These are phyloP conservation scores for Elephas maximus DNA, from an alignment of 2,113 vertebrate species.

Conservation along the genomic window DNA sequence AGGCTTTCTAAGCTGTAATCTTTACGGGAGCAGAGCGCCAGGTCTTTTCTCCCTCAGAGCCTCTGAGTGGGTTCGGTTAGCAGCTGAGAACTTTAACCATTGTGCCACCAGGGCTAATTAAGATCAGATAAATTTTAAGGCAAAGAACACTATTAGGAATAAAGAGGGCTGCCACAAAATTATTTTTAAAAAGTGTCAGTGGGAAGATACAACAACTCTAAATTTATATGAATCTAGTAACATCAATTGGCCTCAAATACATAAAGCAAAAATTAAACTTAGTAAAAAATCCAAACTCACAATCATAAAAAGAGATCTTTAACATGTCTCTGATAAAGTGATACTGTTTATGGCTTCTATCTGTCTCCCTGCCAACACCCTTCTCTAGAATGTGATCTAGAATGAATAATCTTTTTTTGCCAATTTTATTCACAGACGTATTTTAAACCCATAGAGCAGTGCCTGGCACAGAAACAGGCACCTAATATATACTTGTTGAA, in stretches of 20 bases:
- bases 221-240: conserved; percentile 2
- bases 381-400: neutral
- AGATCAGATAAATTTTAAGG: too few species aligned
- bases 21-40: too few species aligned
- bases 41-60: too few species aligned
- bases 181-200: too few species aligned
- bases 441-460: neutral
- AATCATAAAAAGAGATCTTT: conserved; percentile 1
- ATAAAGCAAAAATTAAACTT: neutral
- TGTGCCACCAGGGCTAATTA: too few species aligned
- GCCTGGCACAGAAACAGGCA: neutral
- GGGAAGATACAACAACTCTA: neutral
- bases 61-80: too few species aligned
- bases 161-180: too few species aligned
- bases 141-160: too few species aligned
- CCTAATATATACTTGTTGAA: neutral
- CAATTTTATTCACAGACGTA: neutral
- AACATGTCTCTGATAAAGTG: neutral
- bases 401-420: neutral
- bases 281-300: neutral
- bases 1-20: too few species aligned
- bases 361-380: neutral
- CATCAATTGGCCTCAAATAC: neutral
- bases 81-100: too few species aligned
- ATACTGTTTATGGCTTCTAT: conserved; percentile 5